Percentiles rank a stretch among this genome's conserved stretches.
These are phyloP conservation scores for Patella caerulea DNA, from an alignment of 2,888 invertebrate species.

Conservation along the genomic window DNA sequence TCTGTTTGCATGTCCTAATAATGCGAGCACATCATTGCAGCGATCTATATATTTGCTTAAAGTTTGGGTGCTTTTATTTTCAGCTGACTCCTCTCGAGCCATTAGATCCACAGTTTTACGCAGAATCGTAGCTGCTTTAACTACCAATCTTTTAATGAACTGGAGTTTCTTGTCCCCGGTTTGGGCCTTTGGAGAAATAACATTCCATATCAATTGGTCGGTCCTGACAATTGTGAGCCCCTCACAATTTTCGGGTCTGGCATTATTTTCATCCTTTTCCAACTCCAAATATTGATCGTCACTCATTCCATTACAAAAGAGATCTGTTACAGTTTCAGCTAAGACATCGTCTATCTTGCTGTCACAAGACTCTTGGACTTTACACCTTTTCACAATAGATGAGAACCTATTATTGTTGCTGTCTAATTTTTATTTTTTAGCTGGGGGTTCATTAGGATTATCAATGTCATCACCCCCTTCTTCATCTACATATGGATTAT, in stretches of 20 bases:
- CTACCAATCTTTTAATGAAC: constrained; percentile 18
- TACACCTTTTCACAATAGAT: constrained; percentile 25
- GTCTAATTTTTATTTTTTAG: too few relatives aligned
- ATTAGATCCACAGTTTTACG: constrained; percentile 29
- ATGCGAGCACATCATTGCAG: too few relatives aligned
- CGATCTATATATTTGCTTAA: constrained; percentile 25
- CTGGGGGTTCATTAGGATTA: too few relatives aligned
- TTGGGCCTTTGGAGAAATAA: constrained; percentile 4
- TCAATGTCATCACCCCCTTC: too few relatives aligned
- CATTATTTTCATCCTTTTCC: constrained; percentile 26
- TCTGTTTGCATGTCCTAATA: constrained; percentile 34
- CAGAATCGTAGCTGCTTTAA: constrained; percentile 31
- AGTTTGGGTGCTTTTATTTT: constrained; percentile 23
- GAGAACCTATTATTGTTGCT: constrained; percentile 6
- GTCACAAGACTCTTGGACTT: constrained; percentile 26
- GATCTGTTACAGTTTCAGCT: constrained; percentile 28
- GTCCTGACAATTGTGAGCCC: constrained; percentile 24
- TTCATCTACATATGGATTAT: too few relatives aligned
- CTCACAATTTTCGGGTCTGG: constrained; percentile 31
- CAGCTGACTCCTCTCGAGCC: constrained; percentile 20
- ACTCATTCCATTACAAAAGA: constrained; percentile 31
- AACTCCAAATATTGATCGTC: constrained; percentile 25
- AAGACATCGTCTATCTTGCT: constrained; percentile 18
- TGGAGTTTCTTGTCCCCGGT: background rate
- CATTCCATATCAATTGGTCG: constrained; percentile 30